A percentile compares a stretch with the other conserved stretches of the same genome.
Evolutionary conservation across 2,797 vertebrate species (phyloP).

Genomic region (Cottoperca gobio): DNA sequence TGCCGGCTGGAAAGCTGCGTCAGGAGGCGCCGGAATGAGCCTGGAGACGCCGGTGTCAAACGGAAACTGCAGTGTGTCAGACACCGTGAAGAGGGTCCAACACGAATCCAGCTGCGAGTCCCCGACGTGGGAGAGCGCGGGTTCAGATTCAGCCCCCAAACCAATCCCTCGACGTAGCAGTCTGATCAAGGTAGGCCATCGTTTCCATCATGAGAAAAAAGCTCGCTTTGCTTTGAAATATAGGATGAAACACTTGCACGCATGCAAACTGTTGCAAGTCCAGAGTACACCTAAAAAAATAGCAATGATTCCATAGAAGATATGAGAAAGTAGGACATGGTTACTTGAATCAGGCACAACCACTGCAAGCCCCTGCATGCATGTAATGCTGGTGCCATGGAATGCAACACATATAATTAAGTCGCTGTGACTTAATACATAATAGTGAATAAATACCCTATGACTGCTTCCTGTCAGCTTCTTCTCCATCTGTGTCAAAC

Average conservation of each 20-base stretch:
- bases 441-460: background rate
- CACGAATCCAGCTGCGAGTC: constrained; percentile 67
- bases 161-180: constrained; percentile 91
- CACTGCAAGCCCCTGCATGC: constrained; percentile 13
- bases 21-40: constrained; percentile 75
- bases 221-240: background rate
- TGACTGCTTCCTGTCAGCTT: constrained; percentile 25
- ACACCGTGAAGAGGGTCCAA: constrained; percentile 61
- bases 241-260: background rate
- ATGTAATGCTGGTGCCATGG: background rate
- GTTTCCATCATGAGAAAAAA: background rate
- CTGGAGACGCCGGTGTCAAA: constrained; percentile 88
- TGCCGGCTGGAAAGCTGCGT: constrained; percentile 83
- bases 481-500: background rate
- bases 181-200: constrained; percentile 91
- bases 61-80: constrained; percentile 86
- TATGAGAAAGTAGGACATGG: background rate
- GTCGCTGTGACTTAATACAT: background rate
- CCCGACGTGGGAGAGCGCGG: constrained; percentile 80
- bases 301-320: background rate
- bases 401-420: background rate
- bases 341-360: background rate
- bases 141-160: constrained; percentile 65
- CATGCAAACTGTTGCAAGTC: constrained; percentile 28
- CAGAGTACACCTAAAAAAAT: background rate